Base-by-base conservation (phyloP, 2,888 invertebrate species). In the Apamea anceps region DNA sequence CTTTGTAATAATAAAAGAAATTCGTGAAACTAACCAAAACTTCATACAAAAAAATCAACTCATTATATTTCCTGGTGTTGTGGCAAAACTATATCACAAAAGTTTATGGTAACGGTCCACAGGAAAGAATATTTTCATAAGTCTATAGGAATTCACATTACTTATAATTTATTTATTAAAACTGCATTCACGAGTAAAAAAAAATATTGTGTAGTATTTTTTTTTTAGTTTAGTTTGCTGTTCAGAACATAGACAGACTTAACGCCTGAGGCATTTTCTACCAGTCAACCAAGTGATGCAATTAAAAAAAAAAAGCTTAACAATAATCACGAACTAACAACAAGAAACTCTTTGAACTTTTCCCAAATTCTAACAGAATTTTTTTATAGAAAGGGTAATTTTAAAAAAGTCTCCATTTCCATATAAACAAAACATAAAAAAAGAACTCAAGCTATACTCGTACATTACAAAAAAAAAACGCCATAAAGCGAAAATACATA, bases 401-500 rank as follows among this genome's bases (percentile, higher is more conserved):
- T 15, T 80, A 65, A 75, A 48, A 70, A 45, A 72, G 71, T 72
- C 45, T 63, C 75, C 45, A 66, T 74, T 77, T 70, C 68, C 68
- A 70, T 77, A 77, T 72, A 82, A 79, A 76, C 70, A 74, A 77
- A 68, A 85, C 74, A 78, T 63, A 79, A 77, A 84, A 51, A 80
- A 80, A 67, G 32, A 63, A 57, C 70, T 81, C 75, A 2, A 79
- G 74, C 79, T 68, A 79, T 79, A n/a, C n/a, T n/a, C n/a, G n/a
- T n/a, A 88, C 84, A 85, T 86, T 82, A 81, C 88, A 88, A 91
- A 92, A 32, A 88, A 91, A 92, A 91, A 91, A 88, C 86, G 87
- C 85, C 90, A 90, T 91, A 90, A 91, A 93, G 89, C 91, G 90
- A 91, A 93, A 90, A 91, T 93, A 94, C 92, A 94, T 94, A 95